Conservation (phyloP, 2,113 vertebrate genomes). For the Tragelaphus imberbis region DNA sequence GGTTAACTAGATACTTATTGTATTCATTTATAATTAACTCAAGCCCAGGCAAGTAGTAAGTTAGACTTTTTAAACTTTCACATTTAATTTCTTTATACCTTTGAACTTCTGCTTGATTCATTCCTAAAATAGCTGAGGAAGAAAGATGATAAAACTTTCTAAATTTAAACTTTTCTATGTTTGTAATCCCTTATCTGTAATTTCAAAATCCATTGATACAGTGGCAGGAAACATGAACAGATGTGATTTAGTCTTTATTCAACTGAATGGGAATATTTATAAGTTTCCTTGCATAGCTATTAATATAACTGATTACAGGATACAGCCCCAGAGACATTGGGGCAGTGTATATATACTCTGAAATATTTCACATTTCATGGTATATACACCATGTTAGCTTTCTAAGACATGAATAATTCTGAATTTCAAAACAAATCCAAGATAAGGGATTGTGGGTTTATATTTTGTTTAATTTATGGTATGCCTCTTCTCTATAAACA, state of each 20-base stretch:
- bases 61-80: neutral
- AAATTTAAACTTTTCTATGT: neutral
- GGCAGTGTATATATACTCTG: neutral
- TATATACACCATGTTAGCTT: neutral
- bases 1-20: neutral
- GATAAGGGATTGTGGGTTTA: neutral
- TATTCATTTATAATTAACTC: neutral
- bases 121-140: constrained; percentile 13
- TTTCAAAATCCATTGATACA: neutral
- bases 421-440: neutral
- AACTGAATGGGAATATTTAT: neutral
- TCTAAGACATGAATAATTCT: neutral
- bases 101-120: constrained; percentile 9
- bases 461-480: neutral
- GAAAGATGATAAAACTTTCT: neutral
- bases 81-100: neutral
- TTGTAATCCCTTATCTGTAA: neutral
- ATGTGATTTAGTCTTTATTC: neutral
- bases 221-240: neutral
- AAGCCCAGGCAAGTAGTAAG: neutral
- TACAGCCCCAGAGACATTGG: neutral
- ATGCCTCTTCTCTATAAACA: neutral
- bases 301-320: neutral
- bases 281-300: neutral
- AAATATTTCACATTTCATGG: neutral